phyloP scores from a whole-genome alignment of 2,113 vertebrate species.

The Carassius gibelio region DNA sequence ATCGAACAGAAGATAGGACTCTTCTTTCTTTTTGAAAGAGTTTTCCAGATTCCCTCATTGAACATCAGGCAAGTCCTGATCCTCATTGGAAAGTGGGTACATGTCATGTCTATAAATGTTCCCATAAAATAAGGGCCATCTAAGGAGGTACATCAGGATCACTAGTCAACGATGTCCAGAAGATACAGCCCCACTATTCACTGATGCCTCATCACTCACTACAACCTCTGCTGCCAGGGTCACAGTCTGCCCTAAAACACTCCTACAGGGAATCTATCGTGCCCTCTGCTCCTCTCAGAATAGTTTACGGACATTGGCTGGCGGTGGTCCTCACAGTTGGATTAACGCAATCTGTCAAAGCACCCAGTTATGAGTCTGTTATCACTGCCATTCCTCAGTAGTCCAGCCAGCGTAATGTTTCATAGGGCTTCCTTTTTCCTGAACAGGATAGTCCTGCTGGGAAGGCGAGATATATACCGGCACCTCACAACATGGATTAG shows the following conservation, averaged over 20 bases:
- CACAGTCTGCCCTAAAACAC: constrained; percentile 22
- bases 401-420: constrained; percentile 69
- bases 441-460: constrained; percentile 55
- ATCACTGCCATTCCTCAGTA: constrained; percentile 55
- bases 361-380: constrained; percentile 66
- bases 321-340: neutral
- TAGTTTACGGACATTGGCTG: constrained; percentile 3
- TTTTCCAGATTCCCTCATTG: neutral
- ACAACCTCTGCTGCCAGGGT: constrained; percentile 6
- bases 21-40: neutral
- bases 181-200: neutral
- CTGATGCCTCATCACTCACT: constrained; percentile 5
- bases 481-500: constrained; percentile 47
- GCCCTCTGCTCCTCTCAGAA: constrained; percentile 24
- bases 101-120: constrained; percentile 13
- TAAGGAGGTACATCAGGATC: neutral
- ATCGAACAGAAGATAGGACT: neutral
- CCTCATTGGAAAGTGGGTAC: neutral
- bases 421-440: constrained; percentile 78
- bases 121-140: neutral
- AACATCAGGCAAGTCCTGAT: neutral
- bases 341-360: constrained; percentile 61
- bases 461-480: constrained; percentile 35
- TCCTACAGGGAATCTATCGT: neutral
- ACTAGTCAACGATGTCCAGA: constrained; percentile 2